Evolutionary conservation across 1,140 invertebrate species (phyloP).

Genomic region (Meteorus sp.): DNA sequence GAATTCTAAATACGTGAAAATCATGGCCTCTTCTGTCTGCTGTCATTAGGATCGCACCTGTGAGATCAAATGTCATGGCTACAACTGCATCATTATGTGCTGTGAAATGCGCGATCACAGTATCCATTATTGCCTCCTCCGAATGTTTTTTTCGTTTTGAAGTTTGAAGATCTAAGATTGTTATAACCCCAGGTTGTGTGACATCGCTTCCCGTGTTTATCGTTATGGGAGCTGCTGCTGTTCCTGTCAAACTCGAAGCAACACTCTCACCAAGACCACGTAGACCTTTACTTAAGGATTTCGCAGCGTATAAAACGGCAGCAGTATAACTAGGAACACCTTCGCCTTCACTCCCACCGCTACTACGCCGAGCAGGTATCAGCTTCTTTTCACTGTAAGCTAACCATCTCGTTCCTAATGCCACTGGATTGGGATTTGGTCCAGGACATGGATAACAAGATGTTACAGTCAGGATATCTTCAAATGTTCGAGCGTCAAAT

Average conservation of each 20-base stretch:
- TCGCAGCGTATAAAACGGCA: conserved; percentile 92
- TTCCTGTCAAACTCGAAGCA: conserved; percentile 83
- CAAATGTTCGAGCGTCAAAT: conserved; percentile 86
- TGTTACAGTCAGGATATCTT: conserved; percentile 83
- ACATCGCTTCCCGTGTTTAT: conserved; percentile 55
- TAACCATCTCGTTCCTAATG: conserved; percentile 80
- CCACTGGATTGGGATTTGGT: conserved; percentile 84
- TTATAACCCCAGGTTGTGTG: conserved; percentile 81
- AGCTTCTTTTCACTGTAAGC: conserved; percentile 85
- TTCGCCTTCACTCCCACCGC: conserved; percentile 78
- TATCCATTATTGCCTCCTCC: conserved; percentile 62
- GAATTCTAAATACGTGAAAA: conserved; percentile 94
- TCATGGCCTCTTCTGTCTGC: conserved; percentile 93
- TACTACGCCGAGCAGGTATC: conserved; percentile 78
- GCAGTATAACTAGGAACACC: conserved; percentile 90
- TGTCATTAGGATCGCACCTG: conserved; percentile 88
- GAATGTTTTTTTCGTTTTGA: conserved; percentile 62
- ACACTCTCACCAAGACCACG: conserved; percentile 92
- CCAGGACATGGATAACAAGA: conserved; percentile 89
- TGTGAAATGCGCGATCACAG: conserved; percentile 90
- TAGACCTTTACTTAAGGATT: conserved; percentile 82
- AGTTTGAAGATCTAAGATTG: conserved; percentile 80
- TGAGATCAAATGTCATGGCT: conserved; percentile 88
- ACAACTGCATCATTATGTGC: conserved; percentile 92
- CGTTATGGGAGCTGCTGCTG: conserved; percentile 50